phyloP scores from a whole-genome alignment of 2,797 vertebrate genomes.

The Meriones psammophilus region DNA sequence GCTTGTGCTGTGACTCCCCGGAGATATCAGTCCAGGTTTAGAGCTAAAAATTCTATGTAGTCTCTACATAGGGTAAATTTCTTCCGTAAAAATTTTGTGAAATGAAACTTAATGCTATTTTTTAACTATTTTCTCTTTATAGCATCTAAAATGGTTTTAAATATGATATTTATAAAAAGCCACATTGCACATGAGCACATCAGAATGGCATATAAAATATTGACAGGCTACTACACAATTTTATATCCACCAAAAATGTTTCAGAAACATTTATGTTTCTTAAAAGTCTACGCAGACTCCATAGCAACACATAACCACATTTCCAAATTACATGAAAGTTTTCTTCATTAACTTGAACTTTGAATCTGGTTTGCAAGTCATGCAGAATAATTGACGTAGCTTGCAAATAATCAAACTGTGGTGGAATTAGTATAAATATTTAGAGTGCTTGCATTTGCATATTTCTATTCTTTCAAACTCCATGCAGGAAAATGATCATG shows the following conservation, averaged over 20 bases:
- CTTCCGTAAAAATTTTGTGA: conserved; percentile 31
- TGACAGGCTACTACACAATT: not conserved
- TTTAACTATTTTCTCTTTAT: conserved; percentile 2
- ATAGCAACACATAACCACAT: not conserved
- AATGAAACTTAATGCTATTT: conserved; percentile 3
- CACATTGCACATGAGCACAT: not conserved
- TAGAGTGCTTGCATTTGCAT: not conserved
- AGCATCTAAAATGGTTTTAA: not conserved
- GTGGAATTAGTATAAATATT: not conserved
- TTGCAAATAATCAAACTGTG: conserved; percentile 12
- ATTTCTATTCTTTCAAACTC: not conserved
- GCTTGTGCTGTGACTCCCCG: conserved; percentile 42
- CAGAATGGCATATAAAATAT: not conserved
- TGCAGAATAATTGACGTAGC: not conserved
- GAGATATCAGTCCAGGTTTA: conserved; percentile 37
- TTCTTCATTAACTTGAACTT: not conserved
- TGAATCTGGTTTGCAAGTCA: not conserved
- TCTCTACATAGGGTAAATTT: conserved; percentile 39
- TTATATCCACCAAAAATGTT: not conserved
- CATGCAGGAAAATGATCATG: not conserved
- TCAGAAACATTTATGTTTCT: not conserved
- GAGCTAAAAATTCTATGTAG: conserved; percentile 21
- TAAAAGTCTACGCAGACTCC: not conserved
- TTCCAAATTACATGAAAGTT: not conserved
- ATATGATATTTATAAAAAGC: conserved; percentile 27